These are phyloP conservation scores for Temnopleurus reevesii DNA, from an alignment of 53 echinoderm and acorn worm species.

Conservation along the genomic window DNA sequence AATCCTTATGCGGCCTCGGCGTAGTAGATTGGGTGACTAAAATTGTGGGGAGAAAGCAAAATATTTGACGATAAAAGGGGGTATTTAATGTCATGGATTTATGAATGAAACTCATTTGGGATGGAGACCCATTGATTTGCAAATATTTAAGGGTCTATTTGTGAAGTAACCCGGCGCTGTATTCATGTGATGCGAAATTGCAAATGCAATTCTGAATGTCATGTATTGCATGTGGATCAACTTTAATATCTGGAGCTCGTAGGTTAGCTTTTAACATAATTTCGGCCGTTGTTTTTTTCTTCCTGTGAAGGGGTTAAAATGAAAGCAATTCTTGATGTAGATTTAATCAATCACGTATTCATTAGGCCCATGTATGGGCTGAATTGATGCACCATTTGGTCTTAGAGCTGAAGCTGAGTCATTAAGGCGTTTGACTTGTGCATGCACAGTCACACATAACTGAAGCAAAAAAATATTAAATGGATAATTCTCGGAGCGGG, in stretches of 20 bases:
- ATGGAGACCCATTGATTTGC: constrained; percentile 6
- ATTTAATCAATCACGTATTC: constrained; percentile 37
- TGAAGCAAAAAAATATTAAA: background rate
- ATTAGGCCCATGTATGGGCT: background rate
- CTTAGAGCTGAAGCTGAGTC: background rate
- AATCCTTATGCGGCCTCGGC: background rate
- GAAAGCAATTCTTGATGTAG: constrained; percentile 17
- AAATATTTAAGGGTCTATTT: constrained; percentile 13
- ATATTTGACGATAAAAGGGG: background rate
- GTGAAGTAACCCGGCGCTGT: background rate
- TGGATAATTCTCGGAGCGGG: constrained; percentile 13
- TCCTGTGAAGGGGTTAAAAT: background rate
- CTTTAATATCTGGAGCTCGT: constrained; percentile 24
- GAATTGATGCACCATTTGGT: constrained; percentile 26
- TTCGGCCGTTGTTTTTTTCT: background rate
- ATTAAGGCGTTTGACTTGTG: constrained; percentile 24
- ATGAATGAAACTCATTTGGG: constrained; percentile 36
- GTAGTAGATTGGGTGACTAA: background rate
- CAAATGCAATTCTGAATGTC: constrained; percentile 11
- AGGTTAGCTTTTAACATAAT: constrained; percentile 34
- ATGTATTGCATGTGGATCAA: background rate
- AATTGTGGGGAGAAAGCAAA: background rate
- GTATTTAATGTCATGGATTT: constrained; percentile 41
- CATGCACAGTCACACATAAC: background rate
- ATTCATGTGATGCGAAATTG: constrained; percentile 22